phyloP scores from a whole-genome alignment of 2,888 invertebrate species.

The Phymatocera aterrima region DNA sequence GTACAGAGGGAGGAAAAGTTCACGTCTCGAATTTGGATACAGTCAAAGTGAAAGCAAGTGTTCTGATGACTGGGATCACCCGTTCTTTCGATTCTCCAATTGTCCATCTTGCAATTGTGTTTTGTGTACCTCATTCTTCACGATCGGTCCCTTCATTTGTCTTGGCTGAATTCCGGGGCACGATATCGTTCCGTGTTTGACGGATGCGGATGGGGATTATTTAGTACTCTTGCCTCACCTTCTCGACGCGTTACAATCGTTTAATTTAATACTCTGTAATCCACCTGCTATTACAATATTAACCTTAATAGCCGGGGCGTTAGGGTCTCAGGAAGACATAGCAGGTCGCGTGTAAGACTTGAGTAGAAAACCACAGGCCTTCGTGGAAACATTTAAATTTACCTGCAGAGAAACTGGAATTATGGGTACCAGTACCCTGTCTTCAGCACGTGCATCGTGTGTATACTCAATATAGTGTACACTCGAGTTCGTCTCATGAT shows the following conservation, averaged over 20 bases:
- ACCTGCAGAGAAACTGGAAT: constrained; percentile 6
- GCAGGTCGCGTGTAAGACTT: constrained; percentile 27
- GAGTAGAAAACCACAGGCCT: constrained; percentile 38
- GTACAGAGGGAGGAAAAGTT: no score
- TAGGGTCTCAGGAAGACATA: constrained; percentile 19
- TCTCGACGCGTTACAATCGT: constrained; percentile 63
- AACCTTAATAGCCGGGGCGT: constrained; percentile 64
- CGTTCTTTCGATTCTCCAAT: no score
- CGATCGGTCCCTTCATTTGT: not conserved
- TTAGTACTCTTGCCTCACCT: constrained; percentile 36
- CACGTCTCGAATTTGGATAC: no score
- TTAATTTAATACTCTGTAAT: constrained; percentile 68
- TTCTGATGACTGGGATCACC: no score
- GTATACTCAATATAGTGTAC: not conserved
- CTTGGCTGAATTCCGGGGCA: not conserved
- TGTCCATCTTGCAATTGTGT: no score
- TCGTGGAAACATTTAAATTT: constrained; percentile 42
- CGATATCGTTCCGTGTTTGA: not conserved
- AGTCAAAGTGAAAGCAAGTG: no score
- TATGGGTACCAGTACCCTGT: not conserved
- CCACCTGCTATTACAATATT: constrained; percentile 65
- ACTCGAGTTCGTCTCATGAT: not conserved
- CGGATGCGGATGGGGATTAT: constrained; percentile 5
- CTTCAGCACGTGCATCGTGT: constrained; percentile 29
- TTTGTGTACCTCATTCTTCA: no score